Conservation (phyloP, 2,113 vertebrate genomes). For the Gopherus flavomarginatus region DNA sequence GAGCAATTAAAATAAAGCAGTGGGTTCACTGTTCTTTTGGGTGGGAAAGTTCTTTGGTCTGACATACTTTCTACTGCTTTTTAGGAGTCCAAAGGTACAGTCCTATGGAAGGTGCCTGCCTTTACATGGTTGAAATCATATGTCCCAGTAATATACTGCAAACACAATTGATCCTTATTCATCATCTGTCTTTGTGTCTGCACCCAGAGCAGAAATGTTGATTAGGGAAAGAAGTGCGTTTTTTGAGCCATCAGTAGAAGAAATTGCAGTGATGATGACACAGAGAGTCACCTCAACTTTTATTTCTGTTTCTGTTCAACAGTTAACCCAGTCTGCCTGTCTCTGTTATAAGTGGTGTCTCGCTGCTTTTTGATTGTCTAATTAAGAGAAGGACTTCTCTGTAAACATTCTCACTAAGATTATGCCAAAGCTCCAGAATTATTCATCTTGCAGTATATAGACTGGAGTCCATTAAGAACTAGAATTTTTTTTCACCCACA, state of each 20-base stretch:
- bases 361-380: neutral
- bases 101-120: neutral
- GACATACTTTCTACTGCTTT: neutral
- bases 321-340: neutral
- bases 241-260: neutral
- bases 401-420: neutral
- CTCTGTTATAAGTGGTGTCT: rapidly evolving
- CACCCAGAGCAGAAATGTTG: neutral
- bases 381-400: neutral
- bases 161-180: neutral
- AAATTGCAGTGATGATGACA: neutral
- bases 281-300: neutral
- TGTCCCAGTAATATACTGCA: neutral
- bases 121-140: neutral
- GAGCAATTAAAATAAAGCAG: rapidly evolving
- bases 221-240: neutral
- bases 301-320: neutral
- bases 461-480: neutral
- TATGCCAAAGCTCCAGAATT: neutral
- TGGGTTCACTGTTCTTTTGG: rapidly evolving
- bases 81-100: neutral
- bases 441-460: neutral
- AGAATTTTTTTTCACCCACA: neutral
- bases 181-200: neutral
- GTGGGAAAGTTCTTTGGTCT: neutral